Evolutionary conservation across 2,888 invertebrate genomes (phyloP).

Genomic region (Drosophila nr. perissopoda): DNA sequence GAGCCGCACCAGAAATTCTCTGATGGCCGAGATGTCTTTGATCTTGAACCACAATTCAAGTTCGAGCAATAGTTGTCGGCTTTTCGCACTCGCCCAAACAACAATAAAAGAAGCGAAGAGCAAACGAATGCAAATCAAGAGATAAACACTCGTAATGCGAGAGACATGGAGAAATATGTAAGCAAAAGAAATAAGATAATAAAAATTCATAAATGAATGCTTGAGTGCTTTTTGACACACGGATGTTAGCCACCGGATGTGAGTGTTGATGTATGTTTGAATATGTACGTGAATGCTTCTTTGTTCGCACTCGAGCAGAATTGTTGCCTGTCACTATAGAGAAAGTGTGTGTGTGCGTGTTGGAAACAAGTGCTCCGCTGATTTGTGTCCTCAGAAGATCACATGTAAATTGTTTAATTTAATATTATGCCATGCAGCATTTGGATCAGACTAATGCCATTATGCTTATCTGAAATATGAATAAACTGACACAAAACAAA

Average conservation of each 20-base stretch:
- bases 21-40: constrained; percentile 51
- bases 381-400: not conserved
- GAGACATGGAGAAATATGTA: constrained; percentile 17
- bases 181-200: constrained; percentile 53
- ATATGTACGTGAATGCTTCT: constrained; percentile 15
- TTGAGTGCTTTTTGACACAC: constrained; percentile 69
- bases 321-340: constrained; percentile 11
- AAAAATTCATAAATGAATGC: constrained; percentile 80
- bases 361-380: not conserved
- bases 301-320: constrained; percentile 33
- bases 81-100: constrained; percentile 25
- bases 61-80: constrained; percentile 56
- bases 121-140: not conserved
- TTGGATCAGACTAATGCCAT: not conserved
- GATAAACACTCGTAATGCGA: constrained; percentile 1
- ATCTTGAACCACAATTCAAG: constrained; percentile 39
- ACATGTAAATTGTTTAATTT: constrained; percentile 3
- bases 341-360: not conserved
- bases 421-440: not conserved
- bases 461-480: not conserved
- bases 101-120: constrained; percentile 7
- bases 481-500: not conserved
- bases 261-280: constrained; percentile 29
- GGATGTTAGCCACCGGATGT: constrained; percentile 71
- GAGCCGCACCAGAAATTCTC: not conserved